phyloP scores from a whole-genome alignment of 2,888 invertebrate species.

The Melangyna quadrimaculata region DNA sequence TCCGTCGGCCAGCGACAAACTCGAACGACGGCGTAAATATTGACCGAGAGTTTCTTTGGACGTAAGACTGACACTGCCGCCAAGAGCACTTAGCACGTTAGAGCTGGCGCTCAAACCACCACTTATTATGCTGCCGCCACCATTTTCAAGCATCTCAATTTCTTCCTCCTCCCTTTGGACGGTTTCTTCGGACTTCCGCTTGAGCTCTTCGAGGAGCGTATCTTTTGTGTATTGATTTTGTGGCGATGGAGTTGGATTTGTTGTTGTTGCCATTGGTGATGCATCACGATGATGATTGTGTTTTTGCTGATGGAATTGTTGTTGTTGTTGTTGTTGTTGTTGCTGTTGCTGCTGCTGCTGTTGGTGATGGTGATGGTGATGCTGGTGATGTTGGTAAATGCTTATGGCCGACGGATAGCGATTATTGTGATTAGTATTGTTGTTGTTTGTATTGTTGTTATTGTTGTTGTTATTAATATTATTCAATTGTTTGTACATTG shows the following conservation, averaged over 20 bases:
- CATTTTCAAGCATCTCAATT: constrained; percentile 73
- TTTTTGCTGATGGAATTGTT: constrained; percentile 73
- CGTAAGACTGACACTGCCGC: constrained; percentile 73
- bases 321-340: constrained; percentile 69
- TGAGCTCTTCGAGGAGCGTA: constrained; percentile 73
- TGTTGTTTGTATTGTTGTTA: constrained; percentile 53
- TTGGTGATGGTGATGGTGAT: constrained; percentile 73
- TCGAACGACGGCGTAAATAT: constrained; percentile 74
- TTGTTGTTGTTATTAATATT: constrained; percentile 59
- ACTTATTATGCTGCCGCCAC: constrained; percentile 63
- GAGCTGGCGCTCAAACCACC: constrained; percentile 48
- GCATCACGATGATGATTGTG: constrained; percentile 65
- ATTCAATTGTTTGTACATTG: constrained; percentile 70
- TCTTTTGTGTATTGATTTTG: constrained; percentile 74
- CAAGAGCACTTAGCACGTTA: constrained; percentile 44
- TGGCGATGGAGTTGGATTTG: constrained; percentile 76
- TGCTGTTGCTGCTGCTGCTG: constrained; percentile 73
- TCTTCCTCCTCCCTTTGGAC: constrained; percentile 75
- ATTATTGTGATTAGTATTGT: constrained; percentile 59
- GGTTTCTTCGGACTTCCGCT: constrained; percentile 75
- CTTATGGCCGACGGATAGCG: constrained; percentile 68
- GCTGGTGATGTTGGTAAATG: constrained; percentile 71
- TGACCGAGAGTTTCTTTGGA: constrained; percentile 77
- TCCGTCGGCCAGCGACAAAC: constrained; percentile 75
- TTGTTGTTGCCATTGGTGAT: constrained; percentile 67